phyloP scores from a whole-genome alignment of 2,888 invertebrate species.

The Cosmia pyralina region DNA sequence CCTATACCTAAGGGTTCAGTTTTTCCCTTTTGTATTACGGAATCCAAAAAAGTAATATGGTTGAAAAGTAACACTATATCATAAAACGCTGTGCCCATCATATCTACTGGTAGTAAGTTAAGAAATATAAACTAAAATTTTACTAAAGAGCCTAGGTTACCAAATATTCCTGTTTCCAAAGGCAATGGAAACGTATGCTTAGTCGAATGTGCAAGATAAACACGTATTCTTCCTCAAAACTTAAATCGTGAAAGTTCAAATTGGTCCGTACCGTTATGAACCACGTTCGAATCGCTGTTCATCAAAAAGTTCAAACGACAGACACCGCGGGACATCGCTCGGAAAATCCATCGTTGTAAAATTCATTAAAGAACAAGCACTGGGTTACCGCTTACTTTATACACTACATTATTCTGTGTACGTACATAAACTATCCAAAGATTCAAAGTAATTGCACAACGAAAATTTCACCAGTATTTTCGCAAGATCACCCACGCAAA shows the following conservation, averaged over 20 bases:
- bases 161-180: too few relatives aligned
- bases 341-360: constrained; percentile 73
- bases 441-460: constrained; percentile 77
- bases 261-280: constrained; percentile 26
- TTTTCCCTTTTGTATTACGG: too few relatives aligned
- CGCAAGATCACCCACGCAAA: constrained; percentile 49
- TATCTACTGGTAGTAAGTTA: too few relatives aligned
- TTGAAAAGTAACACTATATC: too few relatives aligned
- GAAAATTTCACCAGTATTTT: constrained; percentile 77
- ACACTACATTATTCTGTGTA: constrained; percentile 76
- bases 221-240: constrained; percentile 40
- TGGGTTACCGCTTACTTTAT: constrained; percentile 72
- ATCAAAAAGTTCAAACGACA: constrained; percentile 56
- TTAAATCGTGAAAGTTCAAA: constrained; percentile 47
- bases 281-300: constrained; percentile 34
- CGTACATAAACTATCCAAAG: constrained; percentile 79
- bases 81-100: too few relatives aligned
- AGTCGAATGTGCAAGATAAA: constrained; percentile 8
- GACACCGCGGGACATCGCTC: constrained; percentile 16
- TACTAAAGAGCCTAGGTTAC: too few relatives aligned
- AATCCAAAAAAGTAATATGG: too few relatives aligned
- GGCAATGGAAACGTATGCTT: background rate
- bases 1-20: too few relatives aligned
- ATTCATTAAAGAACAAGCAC: constrained; percentile 74
- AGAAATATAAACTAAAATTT: too few relatives aligned